A percentile compares a stretch with the other conserved stretches of the same genome.
Evolutionary conservation across 2,888 invertebrate genomes (phyloP).

Genomic region (Volucella inflata): DNA sequence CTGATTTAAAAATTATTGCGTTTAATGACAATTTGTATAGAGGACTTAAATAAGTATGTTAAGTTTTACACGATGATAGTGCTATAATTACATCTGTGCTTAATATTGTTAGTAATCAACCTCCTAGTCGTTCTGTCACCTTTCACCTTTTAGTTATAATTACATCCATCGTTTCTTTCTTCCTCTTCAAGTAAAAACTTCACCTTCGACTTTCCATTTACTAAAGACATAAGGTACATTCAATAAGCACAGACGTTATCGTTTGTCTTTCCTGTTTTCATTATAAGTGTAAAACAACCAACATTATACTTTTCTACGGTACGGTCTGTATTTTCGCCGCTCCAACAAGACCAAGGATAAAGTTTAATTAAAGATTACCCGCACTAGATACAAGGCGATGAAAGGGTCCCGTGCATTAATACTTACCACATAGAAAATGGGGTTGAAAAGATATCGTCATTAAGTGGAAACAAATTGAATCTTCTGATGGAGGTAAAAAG

Average conservation of each 20-base stretch:
- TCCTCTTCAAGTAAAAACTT: neutral
- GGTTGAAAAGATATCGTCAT: conserved; percentile 60
- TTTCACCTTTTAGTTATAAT: neutral
- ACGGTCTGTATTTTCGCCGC: conserved; percentile 9
- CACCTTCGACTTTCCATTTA: conserved; percentile 17
- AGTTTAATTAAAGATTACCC: conserved; percentile 74
- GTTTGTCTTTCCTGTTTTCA: conserved; percentile 45
- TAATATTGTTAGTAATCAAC: neutral
- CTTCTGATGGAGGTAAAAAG: conserved; percentile 46
- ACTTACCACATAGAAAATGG: conserved; percentile 37
- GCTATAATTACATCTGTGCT: too few relatives aligned
- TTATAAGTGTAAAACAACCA: conserved; percentile 49
- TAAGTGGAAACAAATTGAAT: conserved; percentile 74
- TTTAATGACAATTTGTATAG: too few relatives aligned
- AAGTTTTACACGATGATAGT: too few relatives aligned
- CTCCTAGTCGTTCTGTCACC: neutral
- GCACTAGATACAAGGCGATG: conserved; percentile 54
- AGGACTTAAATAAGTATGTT: too few relatives aligned
- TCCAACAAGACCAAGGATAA: conserved; percentile 51
- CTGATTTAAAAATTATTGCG: too few relatives aligned
- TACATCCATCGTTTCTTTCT: neutral
- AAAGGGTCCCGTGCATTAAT: conserved; percentile 51
- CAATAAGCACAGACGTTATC: conserved; percentile 32
- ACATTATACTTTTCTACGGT: conserved; percentile 23
- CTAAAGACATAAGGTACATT: conserved; percentile 27